These are phyloP conservation scores for Tetrao urogallus DNA, from an alignment of 2,113 vertebrate genomes.

Conservation along the genomic window DNA sequence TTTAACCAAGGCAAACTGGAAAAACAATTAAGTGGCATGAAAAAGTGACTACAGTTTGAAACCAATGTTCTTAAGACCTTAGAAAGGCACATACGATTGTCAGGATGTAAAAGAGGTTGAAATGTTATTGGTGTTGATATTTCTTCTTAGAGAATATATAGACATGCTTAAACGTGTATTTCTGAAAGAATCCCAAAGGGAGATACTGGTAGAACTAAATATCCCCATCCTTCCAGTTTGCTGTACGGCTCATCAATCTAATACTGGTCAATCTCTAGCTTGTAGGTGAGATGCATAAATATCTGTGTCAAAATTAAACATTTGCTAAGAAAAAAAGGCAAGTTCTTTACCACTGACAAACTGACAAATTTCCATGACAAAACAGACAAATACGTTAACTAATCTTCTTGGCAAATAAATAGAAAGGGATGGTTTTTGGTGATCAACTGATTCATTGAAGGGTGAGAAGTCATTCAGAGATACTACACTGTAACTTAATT, in stretches of 20 bases:
- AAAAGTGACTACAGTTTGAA: constrained; percentile 2
- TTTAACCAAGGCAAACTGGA: constrained; percentile 11
- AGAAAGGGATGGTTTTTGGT: background rate
- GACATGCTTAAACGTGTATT: background rate
- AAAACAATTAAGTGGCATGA: constrained; percentile 22
- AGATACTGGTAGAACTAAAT: background rate
- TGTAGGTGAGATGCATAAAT: background rate
- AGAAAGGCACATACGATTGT: constrained; percentile 19
- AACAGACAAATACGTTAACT: background rate
- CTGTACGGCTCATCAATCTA: background rate
- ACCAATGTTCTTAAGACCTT: background rate
- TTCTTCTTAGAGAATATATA: background rate
- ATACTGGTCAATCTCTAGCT: background rate
- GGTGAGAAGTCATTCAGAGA: background rate
- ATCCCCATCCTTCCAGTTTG: background rate
- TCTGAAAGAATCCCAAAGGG: constrained; percentile 13
- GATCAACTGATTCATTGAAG: background rate
- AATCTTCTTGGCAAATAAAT: constrained; percentile 6
- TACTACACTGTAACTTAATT: background rate
- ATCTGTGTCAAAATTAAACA: background rate
- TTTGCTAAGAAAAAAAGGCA: background rate
- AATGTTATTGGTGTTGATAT: constrained; percentile 9
- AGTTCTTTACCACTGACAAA: background rate
- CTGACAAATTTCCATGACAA: background rate
- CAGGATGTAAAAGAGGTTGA: constrained; percentile 47